Evolutionary conservation across 2,797 vertebrate species (phyloP).

Genomic region (Pipistrellus pygmaeus): DNA sequence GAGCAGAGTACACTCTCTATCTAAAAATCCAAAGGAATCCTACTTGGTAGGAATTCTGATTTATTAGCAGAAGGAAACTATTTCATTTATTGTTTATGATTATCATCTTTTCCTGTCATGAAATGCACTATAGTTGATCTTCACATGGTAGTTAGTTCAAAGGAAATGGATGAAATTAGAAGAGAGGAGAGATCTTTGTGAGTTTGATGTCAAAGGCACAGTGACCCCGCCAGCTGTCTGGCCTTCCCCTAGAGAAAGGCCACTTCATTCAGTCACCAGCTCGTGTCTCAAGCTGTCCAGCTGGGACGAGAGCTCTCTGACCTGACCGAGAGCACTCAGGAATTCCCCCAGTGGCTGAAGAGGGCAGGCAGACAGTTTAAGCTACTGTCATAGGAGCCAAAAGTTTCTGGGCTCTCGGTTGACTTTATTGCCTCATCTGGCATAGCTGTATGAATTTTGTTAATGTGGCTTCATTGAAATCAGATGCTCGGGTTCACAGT

Average conservation of each 20-base stretch:
- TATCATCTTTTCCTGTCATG: background rate
- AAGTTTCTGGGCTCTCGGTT: background rate
- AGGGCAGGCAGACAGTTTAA: background rate
- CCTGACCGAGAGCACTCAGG: background rate
- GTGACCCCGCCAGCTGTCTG: background rate
- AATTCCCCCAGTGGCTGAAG: background rate
- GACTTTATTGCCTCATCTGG: background rate
- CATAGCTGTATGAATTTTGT: background rate
- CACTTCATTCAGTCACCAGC: background rate
- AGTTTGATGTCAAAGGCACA: background rate
- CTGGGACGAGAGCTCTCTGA: background rate
- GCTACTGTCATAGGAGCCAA: background rate
- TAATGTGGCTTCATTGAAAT: background rate
- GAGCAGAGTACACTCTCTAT: background rate
- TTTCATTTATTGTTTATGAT: constrained; percentile 4
- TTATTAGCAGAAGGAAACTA: background rate
- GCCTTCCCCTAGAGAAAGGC: background rate
- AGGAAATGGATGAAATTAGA: background rate
- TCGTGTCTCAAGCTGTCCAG: background rate
- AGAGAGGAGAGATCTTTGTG: background rate
- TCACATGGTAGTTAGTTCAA: background rate
- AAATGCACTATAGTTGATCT: background rate
- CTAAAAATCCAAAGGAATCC: background rate
- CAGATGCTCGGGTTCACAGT: background rate
- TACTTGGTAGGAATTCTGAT: background rate